phyloP scores from a whole-genome alignment of 2,113 vertebrate genomes.

The Epinephelus cyanopodus region DNA sequence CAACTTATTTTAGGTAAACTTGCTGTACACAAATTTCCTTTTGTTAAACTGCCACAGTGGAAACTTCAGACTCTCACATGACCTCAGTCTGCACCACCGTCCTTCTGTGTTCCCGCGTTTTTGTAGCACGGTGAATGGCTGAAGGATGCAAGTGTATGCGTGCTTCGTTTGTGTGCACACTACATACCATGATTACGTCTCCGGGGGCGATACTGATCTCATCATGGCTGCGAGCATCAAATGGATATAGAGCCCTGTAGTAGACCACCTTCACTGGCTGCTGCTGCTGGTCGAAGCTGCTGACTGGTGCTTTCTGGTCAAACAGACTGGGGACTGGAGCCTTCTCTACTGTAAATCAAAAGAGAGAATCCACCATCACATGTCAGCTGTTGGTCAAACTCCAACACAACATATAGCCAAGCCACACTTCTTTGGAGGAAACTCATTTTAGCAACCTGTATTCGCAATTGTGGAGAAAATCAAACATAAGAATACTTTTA shows the following conservation, averaged over 20 bases:
- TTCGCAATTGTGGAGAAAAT: no score
- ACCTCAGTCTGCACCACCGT: no score
- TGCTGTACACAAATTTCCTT: no score
- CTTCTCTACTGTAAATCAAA: conserved; percentile 83
- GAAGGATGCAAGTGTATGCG: not conserved
- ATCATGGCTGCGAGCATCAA: conserved; percentile 97
- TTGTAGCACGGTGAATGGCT: not conserved
- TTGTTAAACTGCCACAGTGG: no score
- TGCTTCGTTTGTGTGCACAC: not conserved
- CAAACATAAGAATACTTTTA: no score
- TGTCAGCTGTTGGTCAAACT: not conserved
- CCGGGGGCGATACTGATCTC: conserved; percentile 97
- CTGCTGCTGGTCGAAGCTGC: conserved; percentile 74
- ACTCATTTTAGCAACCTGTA: no score
- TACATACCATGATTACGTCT: conserved; percentile 95
- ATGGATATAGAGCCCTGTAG: conserved; percentile 96
- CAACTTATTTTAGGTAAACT: no score
- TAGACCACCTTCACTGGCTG: conserved; percentile 93
- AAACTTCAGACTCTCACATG: no score
- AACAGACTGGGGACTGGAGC: conserved; percentile 85
- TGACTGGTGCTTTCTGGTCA: conserved; percentile 60
- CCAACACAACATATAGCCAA: no score
- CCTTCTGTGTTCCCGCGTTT: not conserved
- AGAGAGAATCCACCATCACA: not conserved
- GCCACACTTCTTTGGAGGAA: no score